A percentile compares a stretch with the other conserved stretches of the same genome.
Evolutionary conservation across 2,113 vertebrate genomes (phyloP).

Genomic region (zebrafish (Danio rerio)): DNA sequence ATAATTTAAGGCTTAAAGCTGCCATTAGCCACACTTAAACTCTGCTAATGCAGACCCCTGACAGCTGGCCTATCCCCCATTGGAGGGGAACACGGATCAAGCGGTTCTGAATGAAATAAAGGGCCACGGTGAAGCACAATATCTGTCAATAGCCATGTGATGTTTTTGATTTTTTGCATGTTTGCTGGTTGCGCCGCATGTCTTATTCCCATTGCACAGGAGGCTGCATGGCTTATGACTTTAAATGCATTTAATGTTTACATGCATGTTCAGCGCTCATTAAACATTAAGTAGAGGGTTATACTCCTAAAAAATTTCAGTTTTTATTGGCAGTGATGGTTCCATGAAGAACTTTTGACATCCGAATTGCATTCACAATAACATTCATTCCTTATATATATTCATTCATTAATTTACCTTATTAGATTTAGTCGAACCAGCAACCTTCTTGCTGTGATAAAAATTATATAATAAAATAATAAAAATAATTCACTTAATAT

Average conservation of each 20-base stretch:
- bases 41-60: conserved; percentile 48
- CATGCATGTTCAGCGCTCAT: conserved; percentile 1
- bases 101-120: conserved; percentile 46
- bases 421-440: too few species aligned
- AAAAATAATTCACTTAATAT: too few species aligned
- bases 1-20: conserved; percentile 64
- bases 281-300: too few species aligned
- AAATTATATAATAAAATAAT: too few species aligned
- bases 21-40: conserved; percentile 52
- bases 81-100: conserved; percentile 45
- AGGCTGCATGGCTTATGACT: not conserved
- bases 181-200: conserved; percentile 7
- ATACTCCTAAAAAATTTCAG: too few species aligned
- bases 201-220: conserved; percentile 4
- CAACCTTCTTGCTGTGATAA: too few species aligned
- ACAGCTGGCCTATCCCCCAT: conserved; percentile 52
- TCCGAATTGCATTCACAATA: too few species aligned
- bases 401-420: too few species aligned
- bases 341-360: too few species aligned
- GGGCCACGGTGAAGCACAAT: not conserved
- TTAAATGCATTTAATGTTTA: conserved; percentile 7
- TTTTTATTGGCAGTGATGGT: too few species aligned
- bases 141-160: not conserved
- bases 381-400: too few species aligned
- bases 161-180: conserved; percentile 22